Evolutionary conservation across 2,888 invertebrate genomes (phyloP).

Genomic region (Trissolcus japonicus): DNA sequence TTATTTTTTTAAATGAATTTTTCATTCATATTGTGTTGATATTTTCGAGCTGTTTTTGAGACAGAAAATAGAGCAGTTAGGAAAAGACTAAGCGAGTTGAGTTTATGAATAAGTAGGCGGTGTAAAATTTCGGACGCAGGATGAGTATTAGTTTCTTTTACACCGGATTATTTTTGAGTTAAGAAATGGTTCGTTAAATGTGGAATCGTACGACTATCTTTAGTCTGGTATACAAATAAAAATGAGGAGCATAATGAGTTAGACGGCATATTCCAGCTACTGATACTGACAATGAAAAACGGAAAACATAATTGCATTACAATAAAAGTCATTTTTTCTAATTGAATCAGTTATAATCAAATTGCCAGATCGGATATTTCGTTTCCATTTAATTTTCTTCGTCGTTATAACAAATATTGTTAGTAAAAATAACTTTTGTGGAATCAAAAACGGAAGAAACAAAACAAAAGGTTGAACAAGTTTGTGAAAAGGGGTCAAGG

Average conservation of each 20-base stretch:
- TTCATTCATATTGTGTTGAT: too few species aligned
- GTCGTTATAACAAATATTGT: too few species aligned
- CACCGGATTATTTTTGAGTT: constrained; percentile 29
- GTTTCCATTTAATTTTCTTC: too few species aligned
- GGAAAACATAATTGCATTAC: constrained; percentile 9
- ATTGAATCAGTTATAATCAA: too few species aligned
- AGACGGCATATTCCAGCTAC: constrained; percentile 29
- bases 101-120: background rate
- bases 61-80: background rate
- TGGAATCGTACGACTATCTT: constrained; percentile 50
- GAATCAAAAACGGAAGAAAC: too few species aligned
- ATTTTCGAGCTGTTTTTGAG: too few species aligned
- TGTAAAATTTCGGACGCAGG: background rate
- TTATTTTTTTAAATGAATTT: too few species aligned
- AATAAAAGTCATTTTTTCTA: constrained; percentile 8
- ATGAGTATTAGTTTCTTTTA: background rate
- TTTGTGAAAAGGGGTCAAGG: constrained; percentile 19
- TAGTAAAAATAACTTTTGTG: too few species aligned
- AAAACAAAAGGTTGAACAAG: constrained; percentile 2
- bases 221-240: constrained; percentile 53
- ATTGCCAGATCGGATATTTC: background rate
- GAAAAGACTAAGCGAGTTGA: background rate
- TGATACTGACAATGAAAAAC: constrained; percentile 33
- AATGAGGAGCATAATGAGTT: constrained; percentile 47
- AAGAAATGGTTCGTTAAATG: constrained; percentile 50